These are phyloP conservation scores for Corythornis cristatus DNA, from an alignment of 2,113 vertebrate species.

Conservation along the genomic window DNA sequence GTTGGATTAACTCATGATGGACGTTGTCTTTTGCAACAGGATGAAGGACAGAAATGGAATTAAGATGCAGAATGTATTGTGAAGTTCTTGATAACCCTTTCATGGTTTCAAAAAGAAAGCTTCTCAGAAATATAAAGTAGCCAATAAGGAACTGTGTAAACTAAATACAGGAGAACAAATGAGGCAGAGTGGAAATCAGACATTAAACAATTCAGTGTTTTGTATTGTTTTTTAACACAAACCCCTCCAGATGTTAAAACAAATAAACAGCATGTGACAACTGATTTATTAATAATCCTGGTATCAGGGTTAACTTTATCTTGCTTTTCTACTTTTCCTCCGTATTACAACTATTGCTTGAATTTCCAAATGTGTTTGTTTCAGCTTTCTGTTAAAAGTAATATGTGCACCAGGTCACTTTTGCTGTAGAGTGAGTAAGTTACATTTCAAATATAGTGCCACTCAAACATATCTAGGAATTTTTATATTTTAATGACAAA, in stretches of 20 bases:
- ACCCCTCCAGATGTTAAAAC: constrained; percentile 70
- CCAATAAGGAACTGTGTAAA: background rate
- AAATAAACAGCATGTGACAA: constrained; percentile 51
- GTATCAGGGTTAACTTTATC: constrained; percentile 49
- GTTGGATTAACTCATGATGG: background rate
- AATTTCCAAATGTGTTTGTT: constrained; percentile 52
- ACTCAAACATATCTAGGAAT: constrained; percentile 42
- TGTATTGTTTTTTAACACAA: constrained; percentile 7
- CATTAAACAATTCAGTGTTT: constrained; percentile 22
- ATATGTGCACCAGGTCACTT: background rate
- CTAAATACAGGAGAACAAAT: constrained; percentile 50
- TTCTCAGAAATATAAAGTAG: background rate
- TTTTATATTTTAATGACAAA: constrained; percentile 58
- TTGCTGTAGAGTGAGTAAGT: constrained; percentile 45
- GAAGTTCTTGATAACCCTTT: background rate
- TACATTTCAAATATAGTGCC: constrained; percentile 24
- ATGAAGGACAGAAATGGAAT: background rate
- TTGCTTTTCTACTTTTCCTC: constrained; percentile 32
- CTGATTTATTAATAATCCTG: constrained; percentile 57
- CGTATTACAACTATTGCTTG: constrained; percentile 18
- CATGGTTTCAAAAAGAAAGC: background rate
- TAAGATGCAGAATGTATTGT: background rate
- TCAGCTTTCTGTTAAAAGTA: constrained; percentile 58
- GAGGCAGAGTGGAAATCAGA: constrained; percentile 40
- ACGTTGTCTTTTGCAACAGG: background rate